A percentile compares a stretch with the other conserved stretches of the same genome.
Evolutionary conservation across 2,888 invertebrate genomes (phyloP).

Genomic region (Helicoverpa assulta): DNA sequence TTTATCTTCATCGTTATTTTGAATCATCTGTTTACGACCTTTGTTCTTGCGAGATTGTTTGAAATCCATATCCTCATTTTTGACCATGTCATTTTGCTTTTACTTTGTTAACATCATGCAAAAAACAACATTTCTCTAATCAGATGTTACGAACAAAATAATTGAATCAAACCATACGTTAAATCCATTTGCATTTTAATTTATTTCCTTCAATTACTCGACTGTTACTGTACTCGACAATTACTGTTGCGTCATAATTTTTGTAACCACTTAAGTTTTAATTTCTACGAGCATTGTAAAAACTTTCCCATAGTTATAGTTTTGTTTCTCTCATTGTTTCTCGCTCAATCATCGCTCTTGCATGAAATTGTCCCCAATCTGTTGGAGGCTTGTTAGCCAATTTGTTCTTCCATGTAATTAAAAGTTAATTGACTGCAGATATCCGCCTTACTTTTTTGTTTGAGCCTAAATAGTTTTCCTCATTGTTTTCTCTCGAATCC

Average conservation of each 20-base stretch:
- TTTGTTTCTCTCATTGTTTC: conserved; percentile 54
- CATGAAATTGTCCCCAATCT: conserved; percentile 63
- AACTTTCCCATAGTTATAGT: conserved; percentile 59
- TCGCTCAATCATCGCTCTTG: conserved; percentile 50
- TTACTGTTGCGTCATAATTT: conserved; percentile 43
- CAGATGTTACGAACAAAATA: conserved; percentile 5
- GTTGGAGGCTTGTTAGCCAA: conserved; percentile 55
- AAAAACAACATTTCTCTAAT: background rate
- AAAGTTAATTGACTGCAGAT: conserved; percentile 22
- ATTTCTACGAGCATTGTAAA: conserved; percentile 49
- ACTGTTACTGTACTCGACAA: conserved; percentile 3
- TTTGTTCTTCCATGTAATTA: conserved; percentile 45
- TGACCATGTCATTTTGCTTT: background rate
- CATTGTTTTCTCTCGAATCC: background rate
- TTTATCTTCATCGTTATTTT: conserved; percentile 19
- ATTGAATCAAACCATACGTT: conserved; percentile 23
- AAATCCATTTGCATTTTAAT: conserved; percentile 33
- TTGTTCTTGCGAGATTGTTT: conserved; percentile 1
- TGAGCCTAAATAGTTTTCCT: background rate
- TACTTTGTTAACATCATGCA: background rate
- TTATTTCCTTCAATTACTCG: conserved; percentile 36
- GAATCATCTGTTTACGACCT: background rate
- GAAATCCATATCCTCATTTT: background rate
- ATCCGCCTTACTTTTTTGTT: conserved; percentile 6
- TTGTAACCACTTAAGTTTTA: conserved; percentile 47